These are phyloP conservation scores for Hybognathus amarus DNA, from an alignment of 2,797 vertebrate genomes.

Conservation along the genomic window DNA sequence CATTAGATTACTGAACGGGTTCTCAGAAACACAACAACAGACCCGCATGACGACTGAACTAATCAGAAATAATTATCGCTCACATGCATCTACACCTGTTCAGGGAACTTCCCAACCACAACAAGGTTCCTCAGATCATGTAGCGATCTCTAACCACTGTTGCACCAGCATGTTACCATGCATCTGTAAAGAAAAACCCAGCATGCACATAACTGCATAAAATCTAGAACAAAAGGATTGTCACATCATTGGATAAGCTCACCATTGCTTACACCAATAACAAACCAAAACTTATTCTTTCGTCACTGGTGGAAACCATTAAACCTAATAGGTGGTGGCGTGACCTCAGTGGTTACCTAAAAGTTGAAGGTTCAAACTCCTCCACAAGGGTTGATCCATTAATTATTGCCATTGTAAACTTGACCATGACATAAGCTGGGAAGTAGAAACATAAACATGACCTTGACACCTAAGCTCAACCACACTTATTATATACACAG, in stretches of 20 bases:
- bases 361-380: neutral
- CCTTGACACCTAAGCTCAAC: neutral
- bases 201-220: neutral
- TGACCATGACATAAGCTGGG: neutral
- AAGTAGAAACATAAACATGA: neutral
- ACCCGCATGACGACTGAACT: neutral
- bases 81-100: neutral
- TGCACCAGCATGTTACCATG: neutral
- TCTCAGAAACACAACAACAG: constrained; percentile 18
- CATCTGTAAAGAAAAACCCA: neutral
- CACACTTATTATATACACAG: neutral
- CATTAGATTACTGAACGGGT: neutral
- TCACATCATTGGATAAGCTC: neutral
- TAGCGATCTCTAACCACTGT: neutral
- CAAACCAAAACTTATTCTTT: neutral
- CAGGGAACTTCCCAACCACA: neutral
- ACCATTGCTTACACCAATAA: neutral
- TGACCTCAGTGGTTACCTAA: neutral
- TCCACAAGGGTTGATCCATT: neutral
- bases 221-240: neutral
- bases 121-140: neutral
- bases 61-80: neutral
- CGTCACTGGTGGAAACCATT: neutral
- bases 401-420: neutral
- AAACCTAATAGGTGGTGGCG: neutral